Conservation (phyloP, 2,797 vertebrate genomes). For the Halcyon badia region DNA sequence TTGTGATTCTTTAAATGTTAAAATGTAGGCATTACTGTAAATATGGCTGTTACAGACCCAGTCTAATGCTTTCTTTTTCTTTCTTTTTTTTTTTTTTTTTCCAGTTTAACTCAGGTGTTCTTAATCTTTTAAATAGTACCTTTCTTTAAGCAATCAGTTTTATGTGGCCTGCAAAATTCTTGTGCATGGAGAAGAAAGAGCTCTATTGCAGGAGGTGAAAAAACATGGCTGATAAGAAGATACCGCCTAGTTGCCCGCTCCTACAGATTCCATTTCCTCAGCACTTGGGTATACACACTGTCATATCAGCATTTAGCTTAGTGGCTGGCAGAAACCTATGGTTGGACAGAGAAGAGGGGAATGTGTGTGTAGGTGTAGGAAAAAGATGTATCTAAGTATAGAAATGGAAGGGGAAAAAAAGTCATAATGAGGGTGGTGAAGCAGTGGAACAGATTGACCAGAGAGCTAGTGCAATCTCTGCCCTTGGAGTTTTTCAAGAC, state of each 20-base stretch:
- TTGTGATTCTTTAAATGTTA: neutral
- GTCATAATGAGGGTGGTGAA: neutral
- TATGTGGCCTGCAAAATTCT: neutral
- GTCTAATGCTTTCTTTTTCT: neutral
- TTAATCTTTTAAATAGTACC: neutral
- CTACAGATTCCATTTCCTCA: neutral
- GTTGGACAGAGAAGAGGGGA: neutral
- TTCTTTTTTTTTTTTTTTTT: neutral
- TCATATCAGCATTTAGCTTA: neutral
- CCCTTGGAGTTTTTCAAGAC: neutral
- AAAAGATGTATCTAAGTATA: rapidly evolving
- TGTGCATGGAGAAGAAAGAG: neutral
- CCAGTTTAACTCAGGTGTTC: neutral
- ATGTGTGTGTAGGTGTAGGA: neutral
- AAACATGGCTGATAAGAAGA: neutral
- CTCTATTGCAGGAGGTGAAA: neutral
- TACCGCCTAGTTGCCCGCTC: neutral
- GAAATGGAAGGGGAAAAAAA: neutral
- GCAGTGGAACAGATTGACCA: neutral
- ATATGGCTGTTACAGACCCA: neutral
- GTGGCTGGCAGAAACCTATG: neutral
- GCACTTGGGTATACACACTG: neutral
- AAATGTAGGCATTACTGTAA: neutral
- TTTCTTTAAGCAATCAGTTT: neutral
- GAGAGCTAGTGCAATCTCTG: neutral